Evolutionary conservation across 2,888 invertebrate species (phyloP).

Genomic region (Himalopsyche anomala): DNA sequence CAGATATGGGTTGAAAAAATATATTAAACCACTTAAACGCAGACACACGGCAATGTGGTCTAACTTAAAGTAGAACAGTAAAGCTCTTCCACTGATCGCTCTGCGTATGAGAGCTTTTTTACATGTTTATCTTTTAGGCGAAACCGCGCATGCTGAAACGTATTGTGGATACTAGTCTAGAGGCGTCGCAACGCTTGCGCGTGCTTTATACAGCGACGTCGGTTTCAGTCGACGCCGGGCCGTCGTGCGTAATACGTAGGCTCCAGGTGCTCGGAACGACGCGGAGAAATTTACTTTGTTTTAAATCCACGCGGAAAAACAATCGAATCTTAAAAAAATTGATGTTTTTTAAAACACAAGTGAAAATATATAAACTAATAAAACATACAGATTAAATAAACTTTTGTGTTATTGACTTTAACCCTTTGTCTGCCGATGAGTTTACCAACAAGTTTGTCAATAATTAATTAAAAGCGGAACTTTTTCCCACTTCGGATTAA

Average conservation of each 20-base stretch:
- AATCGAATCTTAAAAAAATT: neutral
- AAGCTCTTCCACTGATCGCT: conserved; percentile 13
- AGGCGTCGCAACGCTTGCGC: conserved; percentile 49
- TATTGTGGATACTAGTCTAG: neutral
- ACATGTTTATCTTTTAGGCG: conserved; percentile 25
- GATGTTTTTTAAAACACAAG: too few relatives aligned
- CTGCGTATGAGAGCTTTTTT: conserved; percentile 39
- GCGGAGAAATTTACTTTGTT: conserved; percentile 7
- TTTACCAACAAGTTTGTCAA: conserved; percentile 37
- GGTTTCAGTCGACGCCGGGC: conserved; percentile 63
- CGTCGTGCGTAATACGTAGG: conserved; percentile 56
- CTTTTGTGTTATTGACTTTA: neutral
- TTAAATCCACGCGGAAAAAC: conserved; percentile 25
- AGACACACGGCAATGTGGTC: too few relatives aligned
- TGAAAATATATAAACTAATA: too few relatives aligned
- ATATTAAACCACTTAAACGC: too few relatives aligned
- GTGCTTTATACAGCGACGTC: conserved; percentile 28
- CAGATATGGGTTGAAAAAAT: too few relatives aligned
- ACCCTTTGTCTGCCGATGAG: conserved; percentile 26
- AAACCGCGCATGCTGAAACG: conserved; percentile 37
- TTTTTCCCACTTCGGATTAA: conserved; percentile 26
- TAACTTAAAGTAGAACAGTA: neutral
- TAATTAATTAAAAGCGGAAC: conserved; percentile 38
- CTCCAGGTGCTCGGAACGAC: neutral
- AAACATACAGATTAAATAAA: too few relatives aligned